Evolutionary conservation across 2,797 vertebrate species (phyloP).

Genomic region (Anolis apletophallus): DNA sequence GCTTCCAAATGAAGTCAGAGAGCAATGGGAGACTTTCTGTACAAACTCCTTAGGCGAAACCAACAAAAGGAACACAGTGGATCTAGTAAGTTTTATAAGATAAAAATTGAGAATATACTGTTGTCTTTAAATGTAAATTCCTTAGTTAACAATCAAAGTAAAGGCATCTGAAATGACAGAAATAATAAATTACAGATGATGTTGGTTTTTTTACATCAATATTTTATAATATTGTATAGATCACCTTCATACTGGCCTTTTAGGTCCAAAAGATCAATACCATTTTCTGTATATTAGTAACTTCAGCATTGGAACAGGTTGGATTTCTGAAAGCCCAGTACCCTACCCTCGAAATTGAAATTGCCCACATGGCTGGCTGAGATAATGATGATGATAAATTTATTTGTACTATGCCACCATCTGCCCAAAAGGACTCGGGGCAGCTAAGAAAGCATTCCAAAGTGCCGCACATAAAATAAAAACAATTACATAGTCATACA

Average conservation of each 20-base stretch:
- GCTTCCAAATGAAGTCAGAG: conserved; percentile 88
- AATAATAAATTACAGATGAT: neutral
- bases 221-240: neutral
- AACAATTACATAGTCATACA: too few relatives aligned
- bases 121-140: neutral
- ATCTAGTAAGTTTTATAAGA: conserved; percentile 83
- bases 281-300: neutral
- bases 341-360: too few relatives aligned
- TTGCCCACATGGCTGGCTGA: too few relatives aligned
- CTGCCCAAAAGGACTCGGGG: too few relatives aligned
- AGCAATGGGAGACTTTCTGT: conserved; percentile 95
- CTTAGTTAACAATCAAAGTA: neutral
- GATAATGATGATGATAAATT: too few relatives aligned
- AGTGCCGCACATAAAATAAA: too few relatives aligned
- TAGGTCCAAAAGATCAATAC: too few relatives aligned
- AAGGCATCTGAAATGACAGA: neutral
- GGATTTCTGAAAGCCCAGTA: too few relatives aligned
- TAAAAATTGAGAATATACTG: conserved; percentile 9
- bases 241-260: too few relatives aligned
- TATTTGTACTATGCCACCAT: too few relatives aligned
- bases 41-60: conserved; percentile 93
- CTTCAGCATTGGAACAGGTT: neutral
- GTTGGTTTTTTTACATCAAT: neutral
- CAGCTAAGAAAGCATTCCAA: too few relatives aligned
- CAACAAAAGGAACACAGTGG: conserved; percentile 93